A percentile compares a stretch with the other conserved stretches of the same genome.
These are phyloP conservation scores for Bufotes viridis DNA, from an alignment of 2,797 vertebrate species.

Conservation along the genomic window DNA sequence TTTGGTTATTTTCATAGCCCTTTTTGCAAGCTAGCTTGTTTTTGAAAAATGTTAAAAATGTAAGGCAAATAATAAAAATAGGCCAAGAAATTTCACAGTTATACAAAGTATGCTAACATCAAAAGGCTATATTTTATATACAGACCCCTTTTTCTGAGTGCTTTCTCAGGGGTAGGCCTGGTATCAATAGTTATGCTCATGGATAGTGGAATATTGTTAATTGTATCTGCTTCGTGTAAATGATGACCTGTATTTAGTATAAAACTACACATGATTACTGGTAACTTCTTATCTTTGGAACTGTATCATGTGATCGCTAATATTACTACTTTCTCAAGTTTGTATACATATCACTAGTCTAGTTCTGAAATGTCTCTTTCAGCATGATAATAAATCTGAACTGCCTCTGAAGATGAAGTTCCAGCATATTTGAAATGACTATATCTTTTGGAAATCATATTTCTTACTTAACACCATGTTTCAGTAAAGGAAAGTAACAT, in stretches of 20 bases:
- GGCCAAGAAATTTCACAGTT: too few species aligned
- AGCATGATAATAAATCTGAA: background rate
- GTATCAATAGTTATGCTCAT: background rate
- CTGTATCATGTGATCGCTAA: background rate
- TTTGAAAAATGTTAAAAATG: background rate
- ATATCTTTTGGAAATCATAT: conserved; percentile 17
- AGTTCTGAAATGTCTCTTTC: background rate
- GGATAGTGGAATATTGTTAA: background rate
- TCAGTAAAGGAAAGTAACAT: conserved; percentile 1
- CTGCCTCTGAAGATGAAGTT: background rate
- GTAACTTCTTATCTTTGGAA: background rate
- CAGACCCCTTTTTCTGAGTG: too few species aligned
- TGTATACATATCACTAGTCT: background rate
- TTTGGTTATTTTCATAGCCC: too few species aligned
- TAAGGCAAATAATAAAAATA: background rate
- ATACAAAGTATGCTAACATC: too few species aligned
- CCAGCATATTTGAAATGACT: background rate
- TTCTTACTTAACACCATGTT: background rate
- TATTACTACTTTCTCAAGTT: background rate
- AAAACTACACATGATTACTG: background rate
- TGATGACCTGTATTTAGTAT: too few species aligned
- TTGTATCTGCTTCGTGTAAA: background rate
- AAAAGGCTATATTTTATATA: too few species aligned
- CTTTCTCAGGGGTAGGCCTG: too few species aligned
- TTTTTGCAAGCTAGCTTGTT: background rate